Evolutionary conservation across 1,140 invertebrate genomes (phyloP), one percentile per base, ranked within the genome.

Genomic region (Palaemon carinicauda): DNA sequence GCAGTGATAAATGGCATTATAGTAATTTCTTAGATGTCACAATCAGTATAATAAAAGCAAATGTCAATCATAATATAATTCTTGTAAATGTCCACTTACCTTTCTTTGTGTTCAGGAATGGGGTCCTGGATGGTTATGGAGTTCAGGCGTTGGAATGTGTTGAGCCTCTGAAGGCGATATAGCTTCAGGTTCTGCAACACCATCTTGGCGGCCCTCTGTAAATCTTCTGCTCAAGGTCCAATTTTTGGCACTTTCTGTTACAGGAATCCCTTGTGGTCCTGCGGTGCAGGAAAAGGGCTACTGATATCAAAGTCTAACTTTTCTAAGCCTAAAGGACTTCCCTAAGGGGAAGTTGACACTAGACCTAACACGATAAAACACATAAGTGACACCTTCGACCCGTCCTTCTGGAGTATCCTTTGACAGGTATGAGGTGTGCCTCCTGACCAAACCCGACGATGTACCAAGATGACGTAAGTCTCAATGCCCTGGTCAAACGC

Each of bases 21-120:
- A n/a, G n/a, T n/a, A n/a, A n/a, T n/a, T n/a, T n/a, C n/a, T n/a
- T n/a, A n/a, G n/a, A n/a, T n/a, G n/a, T n/a, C n/a, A n/a, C n/a
- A n/a, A n/a, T n/a, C n/a, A n/a, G n/a, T n/a, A n/a, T n/a, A n/a
- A n/a, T n/a, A n/a, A n/a, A n/a, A n/a, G n/a, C n/a, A n/a, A n/a
- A n/a, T n/a, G n/a, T n/a, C n/a, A n/a, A n/a, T n/a, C n/a, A n/a
- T n/a, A n/a, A n/a, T n/a, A n/a, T n/a, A n/a, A n/a, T n/a, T n/a
- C n/a, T n/a, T 15, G 17, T 10, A 60, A 21, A 0, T 60, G 5
- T 60, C 41, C 41, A 83, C 87, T 73, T 54, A 88, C 87, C 87
- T 88, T 79, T 88, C 87, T 50, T 88, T 88, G 52, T 88, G 87
- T 29, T 88, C 87, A 1, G 87, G 87, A 56, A 88, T 88, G n/a